These are phyloP conservation scores for Elymnias hypermnestra DNA, from an alignment of 1,140 invertebrate genomes.

Conservation along the genomic window DNA sequence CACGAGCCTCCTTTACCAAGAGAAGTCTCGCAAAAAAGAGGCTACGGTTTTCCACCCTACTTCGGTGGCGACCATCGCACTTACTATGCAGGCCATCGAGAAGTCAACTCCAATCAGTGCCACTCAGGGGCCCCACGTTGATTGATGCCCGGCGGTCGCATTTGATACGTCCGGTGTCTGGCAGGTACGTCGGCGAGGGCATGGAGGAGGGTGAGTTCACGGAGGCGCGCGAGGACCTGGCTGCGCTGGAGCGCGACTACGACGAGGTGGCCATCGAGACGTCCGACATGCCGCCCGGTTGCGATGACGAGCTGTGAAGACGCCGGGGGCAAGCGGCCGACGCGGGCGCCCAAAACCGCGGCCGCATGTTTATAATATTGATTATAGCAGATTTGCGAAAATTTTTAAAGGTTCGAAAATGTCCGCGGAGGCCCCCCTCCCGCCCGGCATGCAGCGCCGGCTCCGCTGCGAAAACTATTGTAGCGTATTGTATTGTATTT, in stretches of 20 bases:
- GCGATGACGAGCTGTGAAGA: constrained; percentile 55
- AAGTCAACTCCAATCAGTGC: too few relatives aligned
- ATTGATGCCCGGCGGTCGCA: too few relatives aligned
- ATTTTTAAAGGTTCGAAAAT: constrained; percentile 66
- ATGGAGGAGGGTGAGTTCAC: constrained; percentile 93
- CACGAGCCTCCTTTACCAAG: too few relatives aligned
- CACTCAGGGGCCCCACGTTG: too few relatives aligned
- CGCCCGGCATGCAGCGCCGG: too few relatives aligned
- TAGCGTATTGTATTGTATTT: too few relatives aligned
- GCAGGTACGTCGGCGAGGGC: constrained; percentile 87
- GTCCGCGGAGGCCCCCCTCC: constrained; percentile 52
- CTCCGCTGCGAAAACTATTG: too few relatives aligned
- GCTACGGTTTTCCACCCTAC: too few relatives aligned
- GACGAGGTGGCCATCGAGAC: constrained; percentile 89
- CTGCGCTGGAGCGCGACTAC: constrained; percentile 92
- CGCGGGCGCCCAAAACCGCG: constrained; percentile 63
- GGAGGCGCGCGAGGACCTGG: constrained; percentile 91
- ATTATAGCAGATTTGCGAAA: constrained; percentile 65
- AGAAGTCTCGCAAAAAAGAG: too few relatives aligned
- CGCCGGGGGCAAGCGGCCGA: constrained; percentile 26
- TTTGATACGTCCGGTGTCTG: too few relatives aligned
- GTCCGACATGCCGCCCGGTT: constrained; percentile 72
- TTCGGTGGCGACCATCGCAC: too few relatives aligned
- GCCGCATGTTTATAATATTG: constrained; percentile 60
- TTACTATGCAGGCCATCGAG: too few relatives aligned